These are phyloP conservation scores for Fabriciana adippe DNA, from an alignment of 2,888 invertebrate genomes.

Conservation along the genomic window DNA sequence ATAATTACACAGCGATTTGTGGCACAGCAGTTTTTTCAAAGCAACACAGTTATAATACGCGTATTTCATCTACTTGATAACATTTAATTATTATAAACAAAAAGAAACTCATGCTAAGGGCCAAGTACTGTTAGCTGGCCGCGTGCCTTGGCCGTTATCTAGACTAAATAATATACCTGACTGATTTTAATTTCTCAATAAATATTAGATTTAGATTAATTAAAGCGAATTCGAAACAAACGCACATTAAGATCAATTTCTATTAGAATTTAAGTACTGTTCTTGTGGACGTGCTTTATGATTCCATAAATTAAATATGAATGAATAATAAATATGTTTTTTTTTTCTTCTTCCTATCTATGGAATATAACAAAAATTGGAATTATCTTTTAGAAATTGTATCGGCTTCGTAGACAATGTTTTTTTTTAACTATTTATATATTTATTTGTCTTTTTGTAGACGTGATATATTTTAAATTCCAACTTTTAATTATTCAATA, in stretches of 20 bases:
- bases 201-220: slow-evolving; percentile 6
- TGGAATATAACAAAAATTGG: not conserved
- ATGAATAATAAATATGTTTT: not conserved
- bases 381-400: too few relatives aligned
- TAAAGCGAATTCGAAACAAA: slow-evolving; percentile 4
- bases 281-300: not conserved
- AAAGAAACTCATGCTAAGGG: too few relatives aligned
- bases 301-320: not conserved
- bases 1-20: too few relatives aligned
- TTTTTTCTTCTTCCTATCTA: not conserved
- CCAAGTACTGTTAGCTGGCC: not conserved
- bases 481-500: not conserved
- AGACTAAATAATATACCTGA: slow-evolving; percentile 9
- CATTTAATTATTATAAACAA: too few relatives aligned
- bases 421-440: too few relatives aligned
- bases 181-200: slow-evolving; percentile 13
- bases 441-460: too few relatives aligned
- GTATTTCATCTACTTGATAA: too few relatives aligned
- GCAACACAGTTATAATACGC: too few relatives aligned
- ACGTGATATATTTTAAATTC: too few relatives aligned
- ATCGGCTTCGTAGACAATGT: too few relatives aligned
- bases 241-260: slow-evolving; percentile 18
- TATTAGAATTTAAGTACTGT: slow-evolving; percentile 1
- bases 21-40: too few relatives aligned
- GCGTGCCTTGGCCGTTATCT: not conserved